Evolutionary conservation across 2,888 invertebrate genomes (phyloP).

Genomic region (Brassicogethes aeneus): DNA sequence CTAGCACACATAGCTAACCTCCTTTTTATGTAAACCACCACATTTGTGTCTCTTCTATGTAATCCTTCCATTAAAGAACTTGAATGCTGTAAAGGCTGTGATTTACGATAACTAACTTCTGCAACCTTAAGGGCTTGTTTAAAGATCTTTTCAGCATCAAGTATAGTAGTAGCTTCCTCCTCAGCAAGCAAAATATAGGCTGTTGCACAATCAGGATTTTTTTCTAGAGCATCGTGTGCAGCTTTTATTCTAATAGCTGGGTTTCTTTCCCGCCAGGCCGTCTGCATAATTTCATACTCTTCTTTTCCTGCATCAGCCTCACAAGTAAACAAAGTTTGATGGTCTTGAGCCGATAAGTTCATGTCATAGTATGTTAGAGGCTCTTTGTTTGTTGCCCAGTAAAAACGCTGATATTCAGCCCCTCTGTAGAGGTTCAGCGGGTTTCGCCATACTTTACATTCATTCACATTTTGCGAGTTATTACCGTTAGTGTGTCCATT

Average conservation of each 20-base stretch:
- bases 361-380: slow-evolving; percentile 98
- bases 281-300: slow-evolving; percentile 91
- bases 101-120: slow-evolving; percentile 63
- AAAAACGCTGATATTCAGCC: slow-evolving; percentile 93
- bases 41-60: slow-evolving; percentile 84
- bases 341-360: slow-evolving; percentile 98
- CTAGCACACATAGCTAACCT: slow-evolving; percentile 96
- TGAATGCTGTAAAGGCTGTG: slow-evolving; percentile 73
- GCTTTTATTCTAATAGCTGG: slow-evolving; percentile 83
- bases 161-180: slow-evolving; percentile 89
- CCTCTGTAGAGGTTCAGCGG: slow-evolving; percentile 92
- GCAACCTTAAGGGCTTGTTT: slow-evolving; percentile 78
- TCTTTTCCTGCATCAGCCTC: slow-evolving; percentile 79
- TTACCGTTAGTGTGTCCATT: slow-evolving; percentile 15
- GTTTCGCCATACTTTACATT: slow-evolving; percentile 95
- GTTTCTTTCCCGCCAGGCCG: slow-evolving; percentile 93
- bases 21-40: slow-evolving; percentile 88
- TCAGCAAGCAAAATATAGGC: slow-evolving; percentile 93
- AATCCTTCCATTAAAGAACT: slow-evolving; percentile 61
- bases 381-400: slow-evolving; percentile 83
- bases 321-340: slow-evolving; percentile 92
- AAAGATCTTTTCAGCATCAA: slow-evolving; percentile 76
- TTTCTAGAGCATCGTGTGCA: slow-evolving; percentile 80
- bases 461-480: slow-evolving; percentile 45
- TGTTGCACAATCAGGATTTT: slow-evolving; percentile 86